Percentiles rank a stretch among this genome's conserved stretches.
These are phyloP conservation scores for Alectura lathami DNA, from an alignment of 2,113 vertebrate species.

Conservation along the genomic window DNA sequence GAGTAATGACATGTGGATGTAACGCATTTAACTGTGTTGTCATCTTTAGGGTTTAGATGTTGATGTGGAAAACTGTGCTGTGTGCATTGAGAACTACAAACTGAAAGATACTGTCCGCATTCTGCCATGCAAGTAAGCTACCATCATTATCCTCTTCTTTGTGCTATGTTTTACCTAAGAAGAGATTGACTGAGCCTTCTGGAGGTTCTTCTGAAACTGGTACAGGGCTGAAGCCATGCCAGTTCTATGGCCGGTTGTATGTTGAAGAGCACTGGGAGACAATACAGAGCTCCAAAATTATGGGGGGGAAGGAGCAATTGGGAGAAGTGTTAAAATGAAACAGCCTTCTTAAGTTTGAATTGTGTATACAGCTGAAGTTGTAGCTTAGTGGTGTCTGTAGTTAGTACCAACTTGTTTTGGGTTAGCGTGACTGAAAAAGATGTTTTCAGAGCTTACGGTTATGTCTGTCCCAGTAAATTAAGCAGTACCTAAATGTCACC, in stretches of 20 bases:
- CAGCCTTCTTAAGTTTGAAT: not conserved
- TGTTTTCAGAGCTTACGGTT: not conserved
- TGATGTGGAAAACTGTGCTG: constrained; percentile 83
- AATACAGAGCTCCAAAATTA: rapidly evolving
- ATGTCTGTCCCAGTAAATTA: not conserved
- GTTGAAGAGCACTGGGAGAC: not conserved
- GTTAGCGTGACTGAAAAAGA: not conserved
- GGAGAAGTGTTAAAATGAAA: not conserved
- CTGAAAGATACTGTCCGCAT: constrained; percentile 81
- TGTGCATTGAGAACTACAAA: constrained; percentile 86
- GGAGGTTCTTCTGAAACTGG: not conserved
- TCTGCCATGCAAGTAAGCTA: constrained; percentile 84
- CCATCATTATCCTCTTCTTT: not conserved
- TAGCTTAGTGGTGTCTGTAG: not conserved
- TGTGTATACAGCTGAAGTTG: not conserved
- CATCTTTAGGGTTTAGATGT: constrained; percentile 76
- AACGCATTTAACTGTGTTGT: constrained; percentile 19
- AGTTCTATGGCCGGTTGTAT: not conserved
- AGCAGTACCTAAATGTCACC: not conserved
- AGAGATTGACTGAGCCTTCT: not conserved
- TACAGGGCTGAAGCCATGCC: not conserved
- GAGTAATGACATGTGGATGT: not conserved
- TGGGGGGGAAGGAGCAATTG: not conserved
- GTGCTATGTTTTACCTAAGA: not conserved
- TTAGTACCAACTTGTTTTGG: not conserved